Conservation (phyloP, 1,140 invertebrate genomes). For the Vanessa tameamea region DNA sequence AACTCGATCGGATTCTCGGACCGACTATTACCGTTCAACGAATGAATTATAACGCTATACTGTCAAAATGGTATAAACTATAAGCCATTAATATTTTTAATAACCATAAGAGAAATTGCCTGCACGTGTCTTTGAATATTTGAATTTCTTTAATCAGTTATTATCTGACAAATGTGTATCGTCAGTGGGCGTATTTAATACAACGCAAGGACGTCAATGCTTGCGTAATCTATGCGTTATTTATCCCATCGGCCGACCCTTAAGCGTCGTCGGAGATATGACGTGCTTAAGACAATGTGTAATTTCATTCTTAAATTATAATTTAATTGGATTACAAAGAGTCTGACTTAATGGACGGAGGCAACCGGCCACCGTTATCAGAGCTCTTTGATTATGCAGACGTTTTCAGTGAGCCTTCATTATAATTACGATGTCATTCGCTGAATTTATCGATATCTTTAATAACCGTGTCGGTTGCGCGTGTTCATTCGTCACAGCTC, state of each 20-base stretch:
- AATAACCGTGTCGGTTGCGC: conserved; percentile 61
- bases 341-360: conserved; percentile 58
- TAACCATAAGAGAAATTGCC: conserved; percentile 27
- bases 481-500: conserved; percentile 46
- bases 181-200: not conserved
- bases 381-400: conserved; percentile 52
- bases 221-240: conserved; percentile 9
- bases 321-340: conserved; percentile 64
- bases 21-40: conserved; percentile 17
- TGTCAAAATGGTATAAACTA: conserved; percentile 19
- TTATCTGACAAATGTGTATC: conserved; percentile 7
- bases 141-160: conserved; percentile 27
- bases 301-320: conserved; percentile 50
- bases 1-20: conserved; percentile 12
- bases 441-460: conserved; percentile 66
- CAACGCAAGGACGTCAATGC: not conserved
- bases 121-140: conserved; percentile 24
- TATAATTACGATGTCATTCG: conserved; percentile 69
- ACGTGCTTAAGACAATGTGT: conserved; percentile 46
- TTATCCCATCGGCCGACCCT: conserved; percentile 8
- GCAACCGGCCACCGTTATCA: conserved; percentile 46
- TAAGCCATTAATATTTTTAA: conserved; percentile 26
- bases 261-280: conserved; percentile 30
- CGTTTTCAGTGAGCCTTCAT: conserved; percentile 55
- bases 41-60: conserved; percentile 20